Evolutionary conservation across 2,113 vertebrate genomes (phyloP), one percentile per base, ranked within the genome.

Genomic region (Genyomyrus donnyi): DNA sequence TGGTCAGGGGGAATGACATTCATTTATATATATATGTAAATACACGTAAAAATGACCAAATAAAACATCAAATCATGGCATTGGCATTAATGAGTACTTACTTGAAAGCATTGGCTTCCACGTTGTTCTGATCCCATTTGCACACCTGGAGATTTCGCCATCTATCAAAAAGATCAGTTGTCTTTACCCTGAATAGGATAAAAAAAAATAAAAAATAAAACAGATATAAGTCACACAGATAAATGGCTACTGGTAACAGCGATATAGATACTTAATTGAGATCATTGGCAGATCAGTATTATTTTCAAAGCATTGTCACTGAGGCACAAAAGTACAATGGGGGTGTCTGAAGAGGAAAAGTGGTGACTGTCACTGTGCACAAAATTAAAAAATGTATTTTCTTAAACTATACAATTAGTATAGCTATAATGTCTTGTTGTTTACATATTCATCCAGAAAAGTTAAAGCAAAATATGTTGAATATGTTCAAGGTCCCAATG

Each of bases 91-190:
- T 48, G 9, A 27, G 3, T 46, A 50, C 96, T 95, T 95, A 99
- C 98, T 98, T 99, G 95, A 99, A 99, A 92, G 96, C 96, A 92
- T 96, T 97, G 86, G 97, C 96, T 94, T 98, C 98, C 1, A 97
- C 96, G 92, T 97, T 95, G 93, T 97, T 98, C 95, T 98, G 97
- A 83, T 97, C 96, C 98, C 98, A 99, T 89, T 95, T 97, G 95
- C 98, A 99, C 93, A 97, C 95, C 95, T 99, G 98, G 85, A 99
- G 96, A 93, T 96, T 98, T 91, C 96, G 95, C 98, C 98, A 99
- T 89, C 98, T 96, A 92, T 99, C 98, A 93, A 99, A 99, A 93
- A 99, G 94, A 80, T 99, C 98, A 0, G 97, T 97, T 89, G 98
- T 98, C 94, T 98, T 99, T 92, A 99, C 97, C 98, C 98, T 99